These are phyloP conservation scores for Siniperca undulata DNA, from an alignment of 2,797 vertebrate genomes.

Conservation along the genomic window DNA sequence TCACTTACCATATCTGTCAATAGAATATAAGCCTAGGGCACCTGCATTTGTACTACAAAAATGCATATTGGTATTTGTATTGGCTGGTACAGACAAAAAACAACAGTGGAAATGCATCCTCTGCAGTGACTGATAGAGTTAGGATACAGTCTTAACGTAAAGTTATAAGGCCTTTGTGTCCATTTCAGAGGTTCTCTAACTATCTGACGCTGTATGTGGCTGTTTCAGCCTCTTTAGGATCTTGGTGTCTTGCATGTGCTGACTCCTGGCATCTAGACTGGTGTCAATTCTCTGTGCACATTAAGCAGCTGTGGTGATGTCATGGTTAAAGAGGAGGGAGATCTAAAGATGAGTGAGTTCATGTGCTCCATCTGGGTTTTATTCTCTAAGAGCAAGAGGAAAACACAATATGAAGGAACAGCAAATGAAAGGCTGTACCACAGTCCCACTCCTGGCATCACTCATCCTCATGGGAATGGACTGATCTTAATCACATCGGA, in stretches of 20 bases:
- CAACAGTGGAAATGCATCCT: not conserved
- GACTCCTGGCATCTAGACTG: slow-evolving; percentile 44
- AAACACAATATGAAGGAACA: slow-evolving; percentile 60
- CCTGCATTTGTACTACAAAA: not conserved
- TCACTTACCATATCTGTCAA: not conserved
- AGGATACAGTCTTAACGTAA: slow-evolving; percentile 2
- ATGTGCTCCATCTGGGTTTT: slow-evolving; percentile 73
- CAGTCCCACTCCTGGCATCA: slow-evolving; percentile 58
- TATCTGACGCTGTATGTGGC: not conserved
- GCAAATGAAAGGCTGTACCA: slow-evolving; percentile 48
- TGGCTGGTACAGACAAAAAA: not conserved
- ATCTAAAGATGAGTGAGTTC: slow-evolving; percentile 70
- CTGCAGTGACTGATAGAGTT: not conserved
- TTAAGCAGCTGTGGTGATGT: slow-evolving; percentile 70
- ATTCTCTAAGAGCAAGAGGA: slow-evolving; percentile 57
- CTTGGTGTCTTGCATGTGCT: slow-evolving; percentile 26
- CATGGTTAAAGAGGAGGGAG: slow-evolving; percentile 66
- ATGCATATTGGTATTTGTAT: not conserved
- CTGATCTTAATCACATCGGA: slow-evolving; percentile 60
- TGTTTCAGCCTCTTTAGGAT: slow-evolving; percentile 11
- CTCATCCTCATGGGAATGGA: slow-evolving; percentile 48
- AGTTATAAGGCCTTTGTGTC: slow-evolving; percentile 3
- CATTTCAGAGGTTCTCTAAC: slow-evolving; percentile 2
- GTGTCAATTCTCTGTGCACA: slow-evolving; percentile 64
- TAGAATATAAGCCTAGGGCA: not conserved